Percentiles rank a stretch among this genome's conserved stretches.
Conservation (phyloP, 2,888 invertebrate species). For the Tiphia femorata region DNA sequence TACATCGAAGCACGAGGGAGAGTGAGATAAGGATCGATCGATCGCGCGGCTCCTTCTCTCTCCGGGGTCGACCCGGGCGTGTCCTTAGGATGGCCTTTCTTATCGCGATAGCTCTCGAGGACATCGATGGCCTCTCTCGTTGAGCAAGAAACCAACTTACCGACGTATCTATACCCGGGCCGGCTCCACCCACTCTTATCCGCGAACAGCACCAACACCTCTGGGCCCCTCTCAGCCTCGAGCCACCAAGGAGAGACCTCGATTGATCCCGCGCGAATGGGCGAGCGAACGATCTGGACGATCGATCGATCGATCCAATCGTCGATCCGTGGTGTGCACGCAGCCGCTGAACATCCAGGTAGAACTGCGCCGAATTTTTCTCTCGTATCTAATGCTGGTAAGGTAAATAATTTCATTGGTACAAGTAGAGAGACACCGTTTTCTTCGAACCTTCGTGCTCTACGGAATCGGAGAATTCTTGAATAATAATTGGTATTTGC, state of each 20-base stretch:
- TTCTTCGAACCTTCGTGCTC: too few species aligned
- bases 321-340: too few species aligned
- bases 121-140: conserved; percentile 61
- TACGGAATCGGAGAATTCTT: too few species aligned
- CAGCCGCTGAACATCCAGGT: too few species aligned
- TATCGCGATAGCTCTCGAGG: conserved; percentile 66
- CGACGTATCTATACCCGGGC: too few species aligned
- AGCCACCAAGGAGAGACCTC: conserved; percentile 56
- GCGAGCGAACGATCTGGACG: neutral
- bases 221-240: conserved; percentile 42
- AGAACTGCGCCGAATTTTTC: too few species aligned
- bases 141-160: conserved; percentile 59
- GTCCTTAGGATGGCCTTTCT: conserved; percentile 67
- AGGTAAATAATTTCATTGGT: too few species aligned
- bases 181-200: conserved; percentile 64
- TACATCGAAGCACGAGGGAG: neutral
- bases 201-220: conserved; percentile 41
- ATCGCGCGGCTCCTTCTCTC: conserved; percentile 41
- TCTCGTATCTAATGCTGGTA: too few species aligned
- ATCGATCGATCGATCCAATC: conserved; percentile 32
- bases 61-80: conserved; percentile 57
- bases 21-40: conserved; percentile 39
- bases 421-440: too few species aligned
- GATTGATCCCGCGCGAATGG: conserved; percentile 25
- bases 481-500: too few species aligned